Percentiles rank a stretch among this genome's conserved stretches.
These are phyloP conservation scores for Vombatus ursinus DNA, from an alignment of 2,113 vertebrate genomes.

Conservation along the genomic window DNA sequence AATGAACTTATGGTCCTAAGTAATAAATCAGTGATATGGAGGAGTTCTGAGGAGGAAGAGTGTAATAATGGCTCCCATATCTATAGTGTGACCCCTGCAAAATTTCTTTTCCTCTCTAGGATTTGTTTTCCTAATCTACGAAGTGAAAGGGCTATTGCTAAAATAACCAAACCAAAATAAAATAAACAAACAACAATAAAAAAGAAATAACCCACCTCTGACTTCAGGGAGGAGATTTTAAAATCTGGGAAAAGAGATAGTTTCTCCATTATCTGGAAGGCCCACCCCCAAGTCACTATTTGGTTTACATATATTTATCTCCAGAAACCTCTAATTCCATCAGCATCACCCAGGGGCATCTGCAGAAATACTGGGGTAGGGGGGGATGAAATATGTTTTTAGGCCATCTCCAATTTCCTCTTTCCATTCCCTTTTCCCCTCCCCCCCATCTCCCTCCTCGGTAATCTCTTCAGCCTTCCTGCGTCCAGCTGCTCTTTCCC, in stretches of 20 bases:
- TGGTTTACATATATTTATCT: not conserved
- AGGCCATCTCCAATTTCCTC: not conserved
- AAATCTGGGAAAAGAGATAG: not conserved
- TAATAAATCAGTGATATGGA: not conserved
- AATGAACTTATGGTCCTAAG: not conserved
- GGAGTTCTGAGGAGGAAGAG: not conserved
- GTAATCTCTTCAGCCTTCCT: not conserved
- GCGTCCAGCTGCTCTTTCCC: not conserved
- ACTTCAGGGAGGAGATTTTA: not conserved
- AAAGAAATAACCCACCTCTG: not conserved
- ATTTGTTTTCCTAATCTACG: not conserved
- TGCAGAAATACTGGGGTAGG: not conserved
- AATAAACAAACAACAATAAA: not conserved
- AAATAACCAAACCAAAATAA: not conserved
- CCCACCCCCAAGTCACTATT: not conserved
- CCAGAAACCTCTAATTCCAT: not conserved
- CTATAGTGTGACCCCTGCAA: not conserved
- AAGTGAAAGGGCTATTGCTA: not conserved
- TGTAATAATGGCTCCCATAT: not conserved
- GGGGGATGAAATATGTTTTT: not conserved
- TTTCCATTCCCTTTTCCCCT: not conserved
- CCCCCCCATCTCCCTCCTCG: not conserved
- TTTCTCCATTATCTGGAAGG: not conserved
- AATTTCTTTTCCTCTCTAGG: not conserved
- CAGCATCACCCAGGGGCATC: not conserved